phyloP scores from a whole-genome alignment of 1,140 invertebrate genomes.

The Drosophila prosaltans region DNA sequence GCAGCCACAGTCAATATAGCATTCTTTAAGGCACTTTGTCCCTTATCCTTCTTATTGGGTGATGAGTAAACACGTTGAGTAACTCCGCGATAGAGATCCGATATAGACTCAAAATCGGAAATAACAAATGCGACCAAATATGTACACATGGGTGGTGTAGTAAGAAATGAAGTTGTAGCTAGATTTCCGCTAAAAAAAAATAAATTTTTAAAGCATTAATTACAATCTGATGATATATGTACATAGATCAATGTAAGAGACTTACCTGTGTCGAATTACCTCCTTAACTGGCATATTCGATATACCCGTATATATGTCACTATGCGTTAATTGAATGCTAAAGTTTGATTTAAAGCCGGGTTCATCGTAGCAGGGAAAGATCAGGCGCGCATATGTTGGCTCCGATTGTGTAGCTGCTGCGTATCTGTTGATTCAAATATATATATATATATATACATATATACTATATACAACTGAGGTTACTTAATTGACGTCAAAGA shows the following conservation, averaged over 20 bases:
- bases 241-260: background rate
- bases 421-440: conserved; percentile 84
- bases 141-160: conserved; percentile 88
- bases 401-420: conserved; percentile 92
- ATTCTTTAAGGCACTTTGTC: conserved; percentile 85
- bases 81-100: conserved; percentile 60
- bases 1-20: conserved; percentile 84
- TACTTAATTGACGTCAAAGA: conserved; percentile 6
- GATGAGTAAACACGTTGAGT: conserved; percentile 87
- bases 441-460: background rate
- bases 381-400: conserved; percentile 89
- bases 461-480: too few species aligned
- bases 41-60: conserved; percentile 84
- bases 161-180: conserved; percentile 82
- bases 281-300: conserved; percentile 85
- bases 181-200: conserved; percentile 40
- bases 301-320: conserved; percentile 84
- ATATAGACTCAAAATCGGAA: conserved; percentile 85
- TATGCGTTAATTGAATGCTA: conserved; percentile 85
- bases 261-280: conserved; percentile 47
- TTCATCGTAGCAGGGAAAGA: conserved; percentile 96
- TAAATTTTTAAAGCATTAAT: background rate
- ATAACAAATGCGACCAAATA: conserved; percentile 91
- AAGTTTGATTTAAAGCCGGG: conserved; percentile 91
- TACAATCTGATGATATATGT: background rate